A percentile compares a stretch with the other conserved stretches of the same genome.
Conservation (phyloP, 92 coral and sea anemone genomes). For the Chrysogorgia sp. region DNA sequence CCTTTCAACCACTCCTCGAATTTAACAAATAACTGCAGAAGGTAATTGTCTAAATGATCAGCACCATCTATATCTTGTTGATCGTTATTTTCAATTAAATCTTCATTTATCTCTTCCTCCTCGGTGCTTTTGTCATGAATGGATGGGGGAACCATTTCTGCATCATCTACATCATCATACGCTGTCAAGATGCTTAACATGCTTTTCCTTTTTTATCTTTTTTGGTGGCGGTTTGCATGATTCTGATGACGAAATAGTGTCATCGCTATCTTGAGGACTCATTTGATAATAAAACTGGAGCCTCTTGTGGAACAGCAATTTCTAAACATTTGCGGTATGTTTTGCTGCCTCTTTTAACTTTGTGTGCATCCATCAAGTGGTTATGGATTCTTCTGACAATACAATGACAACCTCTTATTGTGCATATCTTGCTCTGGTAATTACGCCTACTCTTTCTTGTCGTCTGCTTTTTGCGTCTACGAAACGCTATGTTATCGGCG, state of each 20-base stretch:
- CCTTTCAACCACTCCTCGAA: too few species aligned
- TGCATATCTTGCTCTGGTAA: not conserved
- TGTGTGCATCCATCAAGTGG: not conserved
- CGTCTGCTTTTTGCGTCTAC: too few species aligned
- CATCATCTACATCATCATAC: not conserved
- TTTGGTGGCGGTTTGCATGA: not conserved
- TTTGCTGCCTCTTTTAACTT: constrained; percentile 1
- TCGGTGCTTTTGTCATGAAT: not conserved
- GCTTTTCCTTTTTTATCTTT: not conserved
- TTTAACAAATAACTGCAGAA: too few species aligned
- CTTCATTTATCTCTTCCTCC: not conserved
- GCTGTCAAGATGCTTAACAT: not conserved
- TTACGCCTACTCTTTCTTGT: too few species aligned
- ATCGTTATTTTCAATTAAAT: not conserved
- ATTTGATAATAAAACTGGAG: not conserved
- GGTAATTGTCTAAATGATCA: not conserved
- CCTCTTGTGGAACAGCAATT: not conserved
- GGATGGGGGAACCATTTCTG: not conserved
- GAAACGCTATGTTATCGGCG: too few species aligned
- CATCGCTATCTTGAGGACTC: not conserved
- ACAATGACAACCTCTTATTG: not conserved
- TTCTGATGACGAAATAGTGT: not conserved
- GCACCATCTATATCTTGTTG: not conserved
- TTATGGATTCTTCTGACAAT: constrained; percentile 7
- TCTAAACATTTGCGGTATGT: not conserved